Evolutionary conservation across 2,888 invertebrate species (phyloP), one percentile per base, ranked within the genome.

Genomic region (Apantesis nais): DNA sequence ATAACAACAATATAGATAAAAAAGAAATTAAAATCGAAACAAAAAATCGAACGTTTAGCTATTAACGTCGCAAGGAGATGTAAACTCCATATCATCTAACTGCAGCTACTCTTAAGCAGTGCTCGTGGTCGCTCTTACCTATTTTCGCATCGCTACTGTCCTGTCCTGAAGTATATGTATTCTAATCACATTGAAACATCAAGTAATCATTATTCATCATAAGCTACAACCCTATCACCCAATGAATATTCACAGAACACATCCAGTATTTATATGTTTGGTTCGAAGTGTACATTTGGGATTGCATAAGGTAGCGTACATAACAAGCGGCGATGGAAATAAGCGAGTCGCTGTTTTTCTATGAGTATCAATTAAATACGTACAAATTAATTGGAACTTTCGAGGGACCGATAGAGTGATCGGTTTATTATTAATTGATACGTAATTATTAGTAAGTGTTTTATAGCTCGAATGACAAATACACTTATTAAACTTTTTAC

Each of bases 251-350:
- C 89, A 89, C 81, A 82, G 78, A 81, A 83, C 82, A 80, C 79
- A 83, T 83, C 83, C 84, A 83, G 84, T 87, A 88, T 89, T 88
- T 89, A 90, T 89, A 88, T 87, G 87, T 89, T 88, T 86, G 84
- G 74, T 61, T 76, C 73, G 70, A 76, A 77, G 82, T 76, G 82
- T 83, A 80, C 87, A 81, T 81, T 83, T 77, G 82, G 84, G 84
- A 87, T 86, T 85, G 80, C 81, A 79, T 81, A 81, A 82, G 81
- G 85, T 83, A 84, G 75, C 76, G 77, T 67, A 74, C 78, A 78
- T 83, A 86, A 84, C 85, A 82, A 86, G 85, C 77, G 84, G 76
- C 79, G 72, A 69, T 83, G 82, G 82, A 84, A 85, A 83, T 83
- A 78, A 78, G 74, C 61, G 73, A 74, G 62, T 73, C 75, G 75